Conservation (phyloP, 2,888 invertebrate species). For the Hartigia nigra region DNA sequence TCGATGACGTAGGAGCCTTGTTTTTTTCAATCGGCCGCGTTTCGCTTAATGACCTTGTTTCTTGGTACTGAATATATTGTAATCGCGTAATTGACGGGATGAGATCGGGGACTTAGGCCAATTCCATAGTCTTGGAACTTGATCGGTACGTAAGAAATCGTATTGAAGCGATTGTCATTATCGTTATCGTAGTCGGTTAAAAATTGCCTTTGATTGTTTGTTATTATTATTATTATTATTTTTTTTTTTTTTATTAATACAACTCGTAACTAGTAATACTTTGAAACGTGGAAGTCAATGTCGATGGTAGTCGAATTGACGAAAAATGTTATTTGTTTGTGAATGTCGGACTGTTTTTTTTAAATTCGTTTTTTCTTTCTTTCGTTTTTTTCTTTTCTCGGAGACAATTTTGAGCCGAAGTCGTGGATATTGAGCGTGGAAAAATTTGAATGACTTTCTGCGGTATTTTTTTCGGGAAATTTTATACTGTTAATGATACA, state of each 20-base stretch:
- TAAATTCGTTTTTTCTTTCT: neutral
- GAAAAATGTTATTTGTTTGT: neutral
- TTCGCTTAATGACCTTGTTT: neutral
- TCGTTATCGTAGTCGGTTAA: neutral
- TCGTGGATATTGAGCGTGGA: neutral
- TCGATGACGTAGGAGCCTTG: neutral
- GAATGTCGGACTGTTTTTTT: neutral
- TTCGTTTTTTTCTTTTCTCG: too few relatives aligned
- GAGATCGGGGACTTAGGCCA: neutral
- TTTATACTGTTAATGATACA: neutral
- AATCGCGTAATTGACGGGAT: neutral
- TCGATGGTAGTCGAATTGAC: neutral
- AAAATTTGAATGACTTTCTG: neutral
- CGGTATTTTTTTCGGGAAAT: neutral
- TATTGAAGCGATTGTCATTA: neutral
- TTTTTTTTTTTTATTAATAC: neutral
- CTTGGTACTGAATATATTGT: neutral
- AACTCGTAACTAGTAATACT: neutral
- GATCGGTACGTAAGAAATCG: neutral
- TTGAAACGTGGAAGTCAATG: neutral
- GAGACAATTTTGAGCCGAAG: neutral
- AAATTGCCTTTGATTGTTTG: neutral
- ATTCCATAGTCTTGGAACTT: neutral
- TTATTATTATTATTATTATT: neutral
- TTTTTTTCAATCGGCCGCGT: neutral